These are phyloP conservation scores for Zaprionus gabonicus DNA, from an alignment of 1,140 invertebrate species.

Conservation along the genomic window DNA sequence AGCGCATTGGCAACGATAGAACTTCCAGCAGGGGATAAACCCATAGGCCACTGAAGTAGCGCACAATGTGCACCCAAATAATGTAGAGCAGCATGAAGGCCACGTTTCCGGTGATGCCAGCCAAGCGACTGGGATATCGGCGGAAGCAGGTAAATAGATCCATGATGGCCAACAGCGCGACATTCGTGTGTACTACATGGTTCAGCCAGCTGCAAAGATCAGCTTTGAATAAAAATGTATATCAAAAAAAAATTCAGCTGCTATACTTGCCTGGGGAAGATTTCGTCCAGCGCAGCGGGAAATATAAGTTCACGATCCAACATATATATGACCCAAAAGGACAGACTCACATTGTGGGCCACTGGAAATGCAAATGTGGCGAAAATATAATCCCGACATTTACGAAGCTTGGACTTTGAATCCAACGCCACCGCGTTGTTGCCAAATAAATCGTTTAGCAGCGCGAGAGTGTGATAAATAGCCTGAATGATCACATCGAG, in stretches of 20 bases:
- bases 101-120: slow-evolving; percentile 60
- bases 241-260: not conserved
- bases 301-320: slow-evolving; percentile 78
- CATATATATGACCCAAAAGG: slow-evolving; percentile 74
- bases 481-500: slow-evolving; percentile 73
- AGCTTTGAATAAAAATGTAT: not conserved
- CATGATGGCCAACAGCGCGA: slow-evolving; percentile 68
- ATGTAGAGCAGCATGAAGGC: slow-evolving; percentile 71
- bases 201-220: slow-evolving; percentile 70
- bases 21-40: slow-evolving; percentile 74
- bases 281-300: slow-evolving; percentile 65
- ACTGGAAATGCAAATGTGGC: slow-evolving; percentile 75
- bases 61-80: slow-evolving; percentile 77
- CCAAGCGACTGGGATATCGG: slow-evolving; percentile 59
- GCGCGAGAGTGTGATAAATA: slow-evolving; percentile 64
- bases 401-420: slow-evolving; percentile 53
- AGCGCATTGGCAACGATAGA: slow-evolving; percentile 58
- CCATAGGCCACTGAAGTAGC: slow-evolving; percentile 73
- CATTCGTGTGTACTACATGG: slow-evolving; percentile 78
- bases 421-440: slow-evolving; percentile 45
- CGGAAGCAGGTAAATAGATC: slow-evolving; percentile 78
- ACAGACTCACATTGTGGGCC: slow-evolving; percentile 70
- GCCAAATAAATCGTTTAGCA: slow-evolving; percentile 69
- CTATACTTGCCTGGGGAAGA: slow-evolving; percentile 65
- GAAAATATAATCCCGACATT: slow-evolving; percentile 64